A percentile compares a stretch with the other conserved stretches of the same genome.
Evolutionary conservation across 2,888 invertebrate species (phyloP).

Genomic region (Cheilosia scutellata): DNA sequence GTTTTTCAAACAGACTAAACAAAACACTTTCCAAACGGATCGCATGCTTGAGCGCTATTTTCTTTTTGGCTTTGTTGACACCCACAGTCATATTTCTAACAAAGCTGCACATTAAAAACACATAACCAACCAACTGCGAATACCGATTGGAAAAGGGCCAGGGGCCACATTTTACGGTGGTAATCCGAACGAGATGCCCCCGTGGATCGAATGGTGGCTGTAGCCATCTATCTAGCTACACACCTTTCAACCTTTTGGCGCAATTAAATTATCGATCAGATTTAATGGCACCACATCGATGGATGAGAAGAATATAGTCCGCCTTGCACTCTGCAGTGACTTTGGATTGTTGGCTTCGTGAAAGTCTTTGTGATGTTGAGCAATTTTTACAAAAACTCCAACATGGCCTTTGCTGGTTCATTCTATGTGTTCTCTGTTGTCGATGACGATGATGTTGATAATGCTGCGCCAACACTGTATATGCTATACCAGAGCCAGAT

Average conservation of each 20-base stretch:
- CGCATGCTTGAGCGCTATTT: constrained; percentile 61
- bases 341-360: constrained; percentile 2
- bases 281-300: constrained; percentile 65
- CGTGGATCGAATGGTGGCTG: constrained; percentile 41
- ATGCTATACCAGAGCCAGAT: constrained; percentile 60
- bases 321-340: not conserved
- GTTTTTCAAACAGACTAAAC: not conserved
- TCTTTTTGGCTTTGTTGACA: constrained; percentile 51
- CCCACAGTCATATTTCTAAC: constrained; percentile 53
- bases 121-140: constrained; percentile 5
- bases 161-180: constrained; percentile 60
- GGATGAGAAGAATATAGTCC: constrained; percentile 52
- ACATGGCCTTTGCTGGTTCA: constrained; percentile 33
- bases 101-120: constrained; percentile 3
- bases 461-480: constrained; percentile 50
- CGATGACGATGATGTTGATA: constrained; percentile 58
- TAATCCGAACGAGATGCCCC: constrained; percentile 62
- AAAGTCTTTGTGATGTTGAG: constrained; percentile 53
- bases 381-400: constrained; percentile 38
- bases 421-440: constrained; percentile 32
- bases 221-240: constrained; percentile 45
- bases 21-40: constrained; percentile 31
- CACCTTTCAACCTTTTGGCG: constrained; percentile 68
- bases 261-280: constrained; percentile 76
- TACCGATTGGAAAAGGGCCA: constrained; percentile 48